Base-by-base conservation (phyloP, 1,140 invertebrate species). In the Oncopodura yosiiana region DNA sequence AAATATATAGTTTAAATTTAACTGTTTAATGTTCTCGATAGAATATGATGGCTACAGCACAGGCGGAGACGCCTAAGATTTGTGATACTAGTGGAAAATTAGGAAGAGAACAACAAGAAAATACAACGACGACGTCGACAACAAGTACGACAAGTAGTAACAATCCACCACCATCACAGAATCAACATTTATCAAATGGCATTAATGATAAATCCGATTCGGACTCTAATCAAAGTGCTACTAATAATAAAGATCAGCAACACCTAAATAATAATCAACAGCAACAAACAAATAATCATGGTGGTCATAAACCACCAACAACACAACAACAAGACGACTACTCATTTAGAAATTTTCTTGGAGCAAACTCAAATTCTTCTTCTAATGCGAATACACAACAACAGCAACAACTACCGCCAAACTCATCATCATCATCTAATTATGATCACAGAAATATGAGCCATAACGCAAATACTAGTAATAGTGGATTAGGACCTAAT, bases 31-130 rank as follows among this genome's bases (percentile, higher is more conserved):
- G 39, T 53, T 53, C 39, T 41, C 32, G 44, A 43, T 50, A 27
- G 49, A 52, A 38, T 44, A 57, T 52, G 49, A 58, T 58, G 56
- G 50, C 50, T 27, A 49, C 56, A 36, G 50, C 51, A 49, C 50
- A 53, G 56, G 53, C 56, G 50, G 56, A 58, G 50, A 58, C 56
- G 56, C 56, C 56, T 50, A 58, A 53, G 44, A 56, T 50, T 56
- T 56, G 54, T 56, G 54, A 56, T 56, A 56, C 46, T 18, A 56
- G 54, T 56, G 49, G 45, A 18, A 55, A 55, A 49, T 48, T 36
- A 27, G 18, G 6, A 24, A 4, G 6, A 4, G 16, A 18, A n/a
- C 5, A 16, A 16, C 3, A 4, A 4, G 18, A 38, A 38, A 38
- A n/a, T 38, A 38, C 5, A 38, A n/a, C 12, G n/a, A 38, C n/a